Evolutionary conservation across 2,113 vertebrate species (phyloP).

Genomic region (Ivindomyrus marchei): DNA sequence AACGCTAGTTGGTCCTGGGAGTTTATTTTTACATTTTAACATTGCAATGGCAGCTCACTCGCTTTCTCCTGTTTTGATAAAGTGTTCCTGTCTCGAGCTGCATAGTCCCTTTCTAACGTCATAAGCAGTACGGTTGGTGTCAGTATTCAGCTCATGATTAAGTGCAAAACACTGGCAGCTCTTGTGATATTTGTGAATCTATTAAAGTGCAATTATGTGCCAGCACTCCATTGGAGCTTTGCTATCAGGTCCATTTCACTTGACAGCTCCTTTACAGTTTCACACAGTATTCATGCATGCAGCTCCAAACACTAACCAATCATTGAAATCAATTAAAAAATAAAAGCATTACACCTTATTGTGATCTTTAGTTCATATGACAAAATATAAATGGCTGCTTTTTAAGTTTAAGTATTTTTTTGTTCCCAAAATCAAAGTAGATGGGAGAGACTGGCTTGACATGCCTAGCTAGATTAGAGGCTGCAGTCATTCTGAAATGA

Average conservation of each 20-base stretch:
- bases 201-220: constrained; percentile 56
- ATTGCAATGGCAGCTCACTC: constrained; percentile 56
- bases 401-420: neutral
- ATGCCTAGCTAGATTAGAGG: constrained; percentile 21
- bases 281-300: constrained; percentile 48
- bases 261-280: constrained; percentile 52
- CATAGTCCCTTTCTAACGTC: constrained; percentile 30
- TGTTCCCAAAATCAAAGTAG: constrained; percentile 16
- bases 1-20: neutral
- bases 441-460: constrained; percentile 9
- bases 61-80: constrained; percentile 32
- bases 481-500: constrained; percentile 27
- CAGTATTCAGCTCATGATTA: constrained; percentile 39
- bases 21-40: neutral
- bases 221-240: constrained; percentile 32
- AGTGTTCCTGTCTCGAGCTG: constrained; percentile 30
- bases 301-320: constrained; percentile 31
- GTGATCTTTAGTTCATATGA: neutral
- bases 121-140: constrained; percentile 32
- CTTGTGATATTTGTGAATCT: constrained; percentile 41
- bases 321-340: constrained; percentile 36
- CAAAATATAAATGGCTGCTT: constrained; percentile 16
- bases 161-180: constrained; percentile 31
- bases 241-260: constrained; percentile 20
- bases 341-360: neutral